Evolutionary conservation across 2,113 vertebrate genomes (phyloP), one percentile per base, ranked within the genome.

Genomic region (Bubo scandiacus): DNA sequence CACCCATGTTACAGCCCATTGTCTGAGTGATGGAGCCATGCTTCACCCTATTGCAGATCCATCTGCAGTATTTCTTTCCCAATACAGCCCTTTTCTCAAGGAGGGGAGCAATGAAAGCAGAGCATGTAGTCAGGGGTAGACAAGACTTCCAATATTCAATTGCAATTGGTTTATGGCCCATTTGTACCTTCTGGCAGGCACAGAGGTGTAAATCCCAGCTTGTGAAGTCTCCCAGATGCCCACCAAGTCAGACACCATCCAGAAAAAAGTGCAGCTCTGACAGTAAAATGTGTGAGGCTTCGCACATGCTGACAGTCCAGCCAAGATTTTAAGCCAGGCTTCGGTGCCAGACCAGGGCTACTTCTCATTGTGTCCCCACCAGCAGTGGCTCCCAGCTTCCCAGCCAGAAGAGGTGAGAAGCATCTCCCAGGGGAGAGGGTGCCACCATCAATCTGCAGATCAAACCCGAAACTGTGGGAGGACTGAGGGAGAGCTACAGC

Each of bases 401-500:
- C 14, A 54, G 45, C 1, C 57, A 72, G 40, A 72, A 22, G 30
- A 61, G 30, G 9, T 32, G 63, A 74, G 14, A 62, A 83, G 22
- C 19, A 58, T 45, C 55, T 66, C 25, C 51, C n/a, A 55, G 63
- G 25, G 29, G 4, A 26, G 17, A 57, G 15, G 3, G 16, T 49
- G 15, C 25, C 32, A 40, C 30, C 21, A 18, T 7, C 10, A 3
- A 14, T 22, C 40, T 22, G 11, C 29, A 71, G 42, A 36, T 30
- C 66, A 81, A 43, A 19, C 21, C 43, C 0, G 0, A 67, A 58
- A 17, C 2, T 4, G 18, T n/a, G 52, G 17, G 47, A 91, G 55
- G 29, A 70, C 9, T 0, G 0, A 57, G 34, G 36, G 4, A 3
- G 3, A 81, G 22, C 9, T 63, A 19, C 15, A 73, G 20, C 1